Conservation (phyloP, 1,140 invertebrate genomes). For the Danaus plexippus region DNA sequence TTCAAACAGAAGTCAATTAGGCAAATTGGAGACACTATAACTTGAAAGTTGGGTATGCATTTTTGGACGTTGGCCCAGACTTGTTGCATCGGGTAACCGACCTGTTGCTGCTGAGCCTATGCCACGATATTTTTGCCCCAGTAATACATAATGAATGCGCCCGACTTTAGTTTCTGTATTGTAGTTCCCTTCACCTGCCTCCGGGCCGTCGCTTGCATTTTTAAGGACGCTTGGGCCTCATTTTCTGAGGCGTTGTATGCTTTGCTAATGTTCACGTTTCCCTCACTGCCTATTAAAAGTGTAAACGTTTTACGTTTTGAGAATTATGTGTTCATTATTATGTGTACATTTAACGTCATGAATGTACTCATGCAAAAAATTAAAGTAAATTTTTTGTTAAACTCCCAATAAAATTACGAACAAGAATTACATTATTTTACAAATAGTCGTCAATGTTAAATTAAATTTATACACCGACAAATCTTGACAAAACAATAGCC, state of each 20-base stretch:
- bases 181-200: constrained; percentile 43
- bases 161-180: constrained; percentile 37
- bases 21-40: constrained; percentile 24
- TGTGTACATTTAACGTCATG: too few species aligned
- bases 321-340: too few species aligned
- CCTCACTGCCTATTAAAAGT: too few species aligned
- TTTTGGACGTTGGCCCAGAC: constrained; percentile 67
- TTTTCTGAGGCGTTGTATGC: constrained; percentile 16
- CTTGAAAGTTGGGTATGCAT: constrained; percentile 42
- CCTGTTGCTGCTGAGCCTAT: constrained; percentile 60
- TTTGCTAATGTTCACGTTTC: constrained; percentile 14
- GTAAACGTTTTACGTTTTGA: too few species aligned
- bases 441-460: too few species aligned
- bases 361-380: too few species aligned
- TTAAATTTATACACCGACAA: too few species aligned
- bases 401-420: too few species aligned
- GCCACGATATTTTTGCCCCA: constrained; percentile 53
- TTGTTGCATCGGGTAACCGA: constrained; percentile 53
- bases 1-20: constrained; percentile 30
- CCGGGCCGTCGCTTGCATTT: constrained; percentile 42
- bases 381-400: too few species aligned
- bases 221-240: constrained; percentile 33
- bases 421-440: too few species aligned
- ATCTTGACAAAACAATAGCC: too few species aligned
- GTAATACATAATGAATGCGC: constrained; percentile 66